Evolutionary conservation across 2,113 vertebrate species (phyloP).

Genomic region (Spermophilus dauricus): DNA sequence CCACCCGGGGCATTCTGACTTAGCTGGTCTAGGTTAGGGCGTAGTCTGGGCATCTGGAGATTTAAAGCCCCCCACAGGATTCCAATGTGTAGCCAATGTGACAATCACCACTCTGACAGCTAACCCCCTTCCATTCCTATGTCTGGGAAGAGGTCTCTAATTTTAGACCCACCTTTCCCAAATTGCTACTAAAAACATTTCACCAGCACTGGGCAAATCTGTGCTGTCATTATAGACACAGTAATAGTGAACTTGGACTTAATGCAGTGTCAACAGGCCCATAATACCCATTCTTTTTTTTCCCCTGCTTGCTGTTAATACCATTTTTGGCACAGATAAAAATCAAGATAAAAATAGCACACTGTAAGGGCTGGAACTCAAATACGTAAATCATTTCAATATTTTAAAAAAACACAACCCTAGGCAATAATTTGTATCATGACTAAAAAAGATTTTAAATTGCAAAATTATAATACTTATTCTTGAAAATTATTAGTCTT

Average conservation of each 20-base stretch:
- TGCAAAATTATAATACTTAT: background rate
- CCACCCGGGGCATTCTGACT: too few species aligned
- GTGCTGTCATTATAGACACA: background rate
- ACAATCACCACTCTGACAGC: background rate
- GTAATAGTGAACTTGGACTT: background rate
- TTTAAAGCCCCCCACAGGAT: background rate
- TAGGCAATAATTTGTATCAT: background rate
- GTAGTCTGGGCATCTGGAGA: background rate
- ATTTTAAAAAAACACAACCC: conserved; percentile 29
- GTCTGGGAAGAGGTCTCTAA: background rate
- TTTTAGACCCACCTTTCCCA: background rate
- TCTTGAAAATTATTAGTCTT: conserved; percentile 11
- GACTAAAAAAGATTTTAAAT: conserved; percentile 54
- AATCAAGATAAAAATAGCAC: conserved; percentile 58
- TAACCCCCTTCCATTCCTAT: rapidly evolving
- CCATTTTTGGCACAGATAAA: conserved; percentile 41
- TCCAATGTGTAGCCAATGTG: background rate
- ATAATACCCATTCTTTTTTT: background rate
- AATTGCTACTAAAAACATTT: background rate
- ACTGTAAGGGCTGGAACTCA: background rate
- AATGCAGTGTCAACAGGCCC: background rate
- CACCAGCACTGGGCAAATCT: background rate
- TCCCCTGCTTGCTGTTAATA: background rate
- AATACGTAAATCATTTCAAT: conserved; percentile 30
- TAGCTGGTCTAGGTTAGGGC: background rate